These are phyloP conservation scores for Aspidiotus rigidus DNA, from an alignment of 2,888 invertebrate genomes.

Conservation along the genomic window DNA sequence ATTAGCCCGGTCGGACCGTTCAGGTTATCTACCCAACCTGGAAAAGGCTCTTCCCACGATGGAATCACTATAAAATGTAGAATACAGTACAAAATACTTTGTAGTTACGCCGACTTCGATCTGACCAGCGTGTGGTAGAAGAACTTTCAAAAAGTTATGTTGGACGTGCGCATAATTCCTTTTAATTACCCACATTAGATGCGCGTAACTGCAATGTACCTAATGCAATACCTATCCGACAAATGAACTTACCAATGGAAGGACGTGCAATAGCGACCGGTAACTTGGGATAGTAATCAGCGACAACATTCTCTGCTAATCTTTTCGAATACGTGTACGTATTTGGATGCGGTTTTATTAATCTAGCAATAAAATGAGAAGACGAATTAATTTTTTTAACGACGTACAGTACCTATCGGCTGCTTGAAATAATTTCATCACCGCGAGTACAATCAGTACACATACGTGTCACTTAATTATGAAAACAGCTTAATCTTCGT, in stretches of 20 bases:
- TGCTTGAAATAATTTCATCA: too few relatives aligned
- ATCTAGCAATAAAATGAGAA: slow-evolving; percentile 37
- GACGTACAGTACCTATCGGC: background rate
- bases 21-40: slow-evolving; percentile 87
- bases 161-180: background rate
- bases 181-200: background rate
- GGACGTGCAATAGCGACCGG: slow-evolving; percentile 81
- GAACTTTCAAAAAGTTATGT: too few relatives aligned
- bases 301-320: slow-evolving; percentile 73
- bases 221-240: background rate
- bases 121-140: background rate
- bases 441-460: too few relatives aligned
- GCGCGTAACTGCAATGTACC: background rate
- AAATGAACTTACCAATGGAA: slow-evolving; percentile 65
- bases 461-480: too few relatives aligned
- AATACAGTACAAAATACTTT: background rate
- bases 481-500: too few relatives aligned
- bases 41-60: slow-evolving; percentile 60
- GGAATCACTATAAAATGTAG: slow-evolving; percentile 63
- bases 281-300: slow-evolving; percentile 63
- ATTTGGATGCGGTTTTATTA: slow-evolving; percentile 74
- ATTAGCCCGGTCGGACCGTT: slow-evolving; percentile 83
- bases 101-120: background rate
- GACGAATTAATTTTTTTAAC: background rate
- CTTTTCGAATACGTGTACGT: slow-evolving; percentile 94